Conservation (phyloP, 2,888 invertebrate genomes). For the Deilephila porcellus region DNA sequence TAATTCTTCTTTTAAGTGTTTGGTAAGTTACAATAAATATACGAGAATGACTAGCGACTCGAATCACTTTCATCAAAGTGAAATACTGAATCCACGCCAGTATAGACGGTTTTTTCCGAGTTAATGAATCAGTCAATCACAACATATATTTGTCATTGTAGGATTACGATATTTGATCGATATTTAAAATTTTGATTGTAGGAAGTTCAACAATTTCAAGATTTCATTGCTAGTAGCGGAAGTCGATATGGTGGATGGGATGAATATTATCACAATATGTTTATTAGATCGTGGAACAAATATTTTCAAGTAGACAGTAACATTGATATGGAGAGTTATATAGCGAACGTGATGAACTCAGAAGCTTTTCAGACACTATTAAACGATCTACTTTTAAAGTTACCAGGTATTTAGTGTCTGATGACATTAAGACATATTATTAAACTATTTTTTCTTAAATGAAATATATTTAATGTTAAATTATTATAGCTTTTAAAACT, state of each 20-base stretch:
- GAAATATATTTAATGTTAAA: no score
- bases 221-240: slow-evolving; percentile 75
- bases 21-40: slow-evolving; percentile 51
- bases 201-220: slow-evolving; percentile 84
- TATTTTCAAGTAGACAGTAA: slow-evolving; percentile 46
- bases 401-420: slow-evolving; percentile 50
- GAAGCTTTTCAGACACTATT: slow-evolving; percentile 48
- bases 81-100: no score
- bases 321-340: slow-evolving; percentile 32
- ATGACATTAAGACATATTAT: neutral
- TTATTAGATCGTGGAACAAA: slow-evolving; percentile 75
- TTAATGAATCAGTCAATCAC: no score
- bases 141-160: no score
- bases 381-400: slow-evolving; percentile 55
- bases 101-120: no score
- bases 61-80: neutral
- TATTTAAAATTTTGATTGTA: slow-evolving; percentile 45
- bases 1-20: slow-evolving; percentile 68
- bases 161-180: no score
- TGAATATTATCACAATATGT: slow-evolving; percentile 82
- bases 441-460: neutral
- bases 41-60: neutral
- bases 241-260: slow-evolving; percentile 85
- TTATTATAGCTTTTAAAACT: slow-evolving; percentile 49
- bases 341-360: slow-evolving; percentile 34